Evolutionary conservation across 1,140 invertebrate species (phyloP), one percentile per base, ranked within the genome.

Genomic region (Listronotus bonariensis): DNA sequence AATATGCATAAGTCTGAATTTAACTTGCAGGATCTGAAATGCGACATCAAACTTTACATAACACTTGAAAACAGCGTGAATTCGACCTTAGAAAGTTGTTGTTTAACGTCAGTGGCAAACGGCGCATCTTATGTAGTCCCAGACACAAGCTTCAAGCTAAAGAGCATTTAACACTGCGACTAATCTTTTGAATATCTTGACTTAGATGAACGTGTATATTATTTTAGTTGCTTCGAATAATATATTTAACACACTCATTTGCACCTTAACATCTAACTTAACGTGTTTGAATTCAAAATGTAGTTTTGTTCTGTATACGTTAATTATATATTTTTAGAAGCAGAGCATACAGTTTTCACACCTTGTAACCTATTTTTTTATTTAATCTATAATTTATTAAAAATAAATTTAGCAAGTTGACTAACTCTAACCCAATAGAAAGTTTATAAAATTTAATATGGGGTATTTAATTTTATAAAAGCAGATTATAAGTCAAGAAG

Each of bases 11-110:
- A 5, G 34, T 26, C 57, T 48, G 51, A 60, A 60, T 60, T 31
- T 51, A 51, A 34, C 57, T 60, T 31, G 46, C 31, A 48, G 57
- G 45, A 60, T 48, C 49, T 51, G 6, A 51, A 32, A 55, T 43
- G 57, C 36, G 43, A 60, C 57, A 49, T 60, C 57, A 60, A 60
- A 60, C 57, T 60, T 60, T 60, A 48, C 57, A 60, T 60, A 60
- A 60, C 46, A 60, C 57, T 60, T 42, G 57, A 60, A 60, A 48
- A 48, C 31, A n/a, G 57, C 20, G 57, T 40, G 57, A 60, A 60
- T 60, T 51, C 17, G 57, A 31, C 43, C 43, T 60, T 60, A 60
- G 42, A 60, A 51, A 48, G 57, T 46, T 51, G 57, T 51, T 60
- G 46, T 51, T 36, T 12, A 60, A 9, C 34, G 45, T 51, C 45